A percentile compares a stretch with the other conserved stretches of the same genome.
Conservation (phyloP, 1,140 invertebrate species). For the Drosophila mauritiana region DNA sequence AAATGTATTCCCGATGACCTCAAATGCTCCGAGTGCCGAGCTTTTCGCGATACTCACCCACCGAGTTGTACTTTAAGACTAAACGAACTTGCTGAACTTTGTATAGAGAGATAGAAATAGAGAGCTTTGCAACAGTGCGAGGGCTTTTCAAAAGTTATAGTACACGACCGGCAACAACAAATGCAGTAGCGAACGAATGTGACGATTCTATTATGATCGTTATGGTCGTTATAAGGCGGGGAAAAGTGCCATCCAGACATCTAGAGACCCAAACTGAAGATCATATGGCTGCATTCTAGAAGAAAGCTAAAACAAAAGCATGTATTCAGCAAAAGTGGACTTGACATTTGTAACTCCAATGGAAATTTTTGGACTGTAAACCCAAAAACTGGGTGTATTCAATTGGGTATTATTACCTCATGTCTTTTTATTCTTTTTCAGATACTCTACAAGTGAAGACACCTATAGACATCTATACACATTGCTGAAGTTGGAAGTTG, state of each 20-base stretch:
- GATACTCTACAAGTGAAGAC: not conserved
- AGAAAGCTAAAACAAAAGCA: not conserved
- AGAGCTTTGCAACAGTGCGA: constrained; percentile 52
- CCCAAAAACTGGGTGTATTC: not conserved
- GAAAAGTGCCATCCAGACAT: constrained; percentile 4
- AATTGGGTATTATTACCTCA: not conserved
- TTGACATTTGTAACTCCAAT: constrained; percentile 1
- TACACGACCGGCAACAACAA: constrained; percentile 4
- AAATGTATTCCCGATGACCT: constrained; percentile 56
- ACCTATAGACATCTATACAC: no score
- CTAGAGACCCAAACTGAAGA: constrained; percentile 3
- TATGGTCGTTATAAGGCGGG: constrained; percentile 3
- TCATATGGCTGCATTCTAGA: constrained; percentile 13
- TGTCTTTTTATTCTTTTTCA: not conserved
- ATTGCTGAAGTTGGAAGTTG: no score
- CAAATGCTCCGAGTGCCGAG: constrained; percentile 58
- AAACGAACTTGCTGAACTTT: constrained; percentile 68
- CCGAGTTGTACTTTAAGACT: constrained; percentile 68
- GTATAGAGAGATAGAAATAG: constrained; percentile 39
- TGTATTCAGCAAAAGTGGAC: not conserved
- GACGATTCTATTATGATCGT: constrained; percentile 38
- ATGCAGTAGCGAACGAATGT: constrained; percentile 4
- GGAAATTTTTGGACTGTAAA: not conserved
- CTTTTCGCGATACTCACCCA: constrained; percentile 65
- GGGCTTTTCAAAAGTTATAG: constrained; percentile 40